These are phyloP conservation scores for Drosophila burlai DNA, from an alignment of 1,140 invertebrate genomes.

Conservation along the genomic window DNA sequence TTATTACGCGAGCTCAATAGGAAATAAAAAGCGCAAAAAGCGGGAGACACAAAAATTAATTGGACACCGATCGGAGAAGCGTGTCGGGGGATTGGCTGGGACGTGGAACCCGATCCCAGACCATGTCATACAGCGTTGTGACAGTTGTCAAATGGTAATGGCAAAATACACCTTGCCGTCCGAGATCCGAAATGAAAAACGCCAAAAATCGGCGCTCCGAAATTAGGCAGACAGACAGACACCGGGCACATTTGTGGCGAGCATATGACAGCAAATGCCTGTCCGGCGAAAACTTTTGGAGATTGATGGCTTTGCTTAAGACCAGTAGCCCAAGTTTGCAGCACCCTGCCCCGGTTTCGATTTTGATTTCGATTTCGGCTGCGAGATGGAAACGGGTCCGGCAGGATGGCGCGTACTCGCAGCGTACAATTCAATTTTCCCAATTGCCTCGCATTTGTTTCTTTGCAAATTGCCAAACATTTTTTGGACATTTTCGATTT, in stretches of 20 bases:
- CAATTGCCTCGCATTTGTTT: slow-evolving; percentile 61
- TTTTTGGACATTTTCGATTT: slow-evolving; percentile 64
- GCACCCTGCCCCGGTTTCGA: slow-evolving; percentile 8
- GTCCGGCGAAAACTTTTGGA: slow-evolving; percentile 52
- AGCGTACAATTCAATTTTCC: slow-evolving; percentile 69
- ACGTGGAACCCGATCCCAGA: slow-evolving; percentile 28
- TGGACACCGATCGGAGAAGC: slow-evolving; percentile 39
- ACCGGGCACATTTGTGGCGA: slow-evolving; percentile 63
- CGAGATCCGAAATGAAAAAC: slow-evolving; percentile 42
- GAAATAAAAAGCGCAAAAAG: slow-evolving; percentile 25
- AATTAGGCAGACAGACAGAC: slow-evolving; percentile 58
- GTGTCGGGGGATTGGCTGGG: slow-evolving; percentile 23
- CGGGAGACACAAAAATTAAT: slow-evolving; percentile 48
- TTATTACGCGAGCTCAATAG: slow-evolving; percentile 70
- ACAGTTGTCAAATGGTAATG: slow-evolving; percentile 83
- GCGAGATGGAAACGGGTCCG: slow-evolving; percentile 67
- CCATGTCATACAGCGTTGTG: slow-evolving; percentile 81
- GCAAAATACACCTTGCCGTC: slow-evolving; percentile 67
- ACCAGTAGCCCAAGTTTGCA: slow-evolving; percentile 66
- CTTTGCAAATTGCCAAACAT: slow-evolving; percentile 62
- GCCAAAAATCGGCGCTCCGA: slow-evolving; percentile 18
- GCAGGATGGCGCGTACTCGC: slow-evolving; percentile 60
- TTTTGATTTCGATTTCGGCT: slow-evolving; percentile 6
- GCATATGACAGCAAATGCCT: slow-evolving; percentile 71
- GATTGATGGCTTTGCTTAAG: slow-evolving; percentile 81